Evolutionary conservation across 1,140 invertebrate genomes (phyloP), one percentile per base, ranked within the genome.

Genomic region (Drosophila sulfurigaster): DNA sequence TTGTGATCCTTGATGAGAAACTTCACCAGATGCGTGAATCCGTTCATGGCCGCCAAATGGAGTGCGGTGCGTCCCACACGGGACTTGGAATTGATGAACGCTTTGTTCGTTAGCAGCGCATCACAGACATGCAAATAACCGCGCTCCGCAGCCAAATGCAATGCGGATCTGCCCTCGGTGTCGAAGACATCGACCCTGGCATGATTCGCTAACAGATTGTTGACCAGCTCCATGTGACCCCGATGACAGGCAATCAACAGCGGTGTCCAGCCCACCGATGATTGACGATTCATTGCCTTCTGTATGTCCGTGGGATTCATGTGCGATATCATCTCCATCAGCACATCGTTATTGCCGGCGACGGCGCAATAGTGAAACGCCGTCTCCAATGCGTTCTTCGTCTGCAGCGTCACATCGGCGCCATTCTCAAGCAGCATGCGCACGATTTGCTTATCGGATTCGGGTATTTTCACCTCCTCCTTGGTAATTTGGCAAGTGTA

Each of bases 121-220:
- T 99, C 98, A 89, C 98, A 99, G 0, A 99, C 97, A 93, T 98
- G 95, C 46, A 96, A 93, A 91, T 97, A 99, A 0, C 99, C 99
- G 82, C 96, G 96, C 90, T 99, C 98, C 1, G 98, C 98, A 0
- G 98, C 98, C 67, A 99, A 93, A 93, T 99, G 99, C 45, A 99
- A 94, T 0, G 98, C 98, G 0, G 98, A 98, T 81, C 98, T 94
- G 8, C 98, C 98, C 93, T 99, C 98, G 74, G 96, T 96, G 92
- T 99, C 99, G 93, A 99, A 99, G 0, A 99, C 98, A 93, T 99
- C 99, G 5, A 99, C 99, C 91, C 99, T 95, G 1, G 98, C 99
- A 93, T 99, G 97, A 92, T 98, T 98, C 20, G 96, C 94, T 49
- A 99, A 93, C 35, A 99, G 94, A 58, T 96, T 98, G 79, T 96